A percentile compares a stretch with the other conserved stretches of the same genome.
Evolutionary conservation across 2,888 invertebrate species (phyloP).

Genomic region (Myopa tessellatipennis): DNA sequence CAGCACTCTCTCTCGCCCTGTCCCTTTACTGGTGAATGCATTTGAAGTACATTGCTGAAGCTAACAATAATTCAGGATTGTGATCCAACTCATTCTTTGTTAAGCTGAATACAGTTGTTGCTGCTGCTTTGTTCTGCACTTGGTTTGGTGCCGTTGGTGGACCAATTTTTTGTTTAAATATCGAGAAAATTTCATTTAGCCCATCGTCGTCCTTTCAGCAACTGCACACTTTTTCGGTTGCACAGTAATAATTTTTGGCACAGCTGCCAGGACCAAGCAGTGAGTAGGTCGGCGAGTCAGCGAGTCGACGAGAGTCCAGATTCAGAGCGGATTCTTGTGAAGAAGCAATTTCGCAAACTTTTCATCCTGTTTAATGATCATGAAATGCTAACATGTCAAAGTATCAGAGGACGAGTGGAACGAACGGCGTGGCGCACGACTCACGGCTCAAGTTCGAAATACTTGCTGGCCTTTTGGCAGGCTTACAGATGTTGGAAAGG

Average conservation of each 20-base stretch:
- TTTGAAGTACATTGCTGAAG: neutral
- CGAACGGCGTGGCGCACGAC: neutral
- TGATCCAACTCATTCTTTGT: conserved; percentile 11
- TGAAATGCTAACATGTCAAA: conserved; percentile 29
- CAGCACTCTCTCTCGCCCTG: neutral
- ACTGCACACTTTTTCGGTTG: neutral
- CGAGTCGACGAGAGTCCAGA: neutral
- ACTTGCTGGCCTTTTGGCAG: neutral
- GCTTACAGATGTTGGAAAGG: neutral
- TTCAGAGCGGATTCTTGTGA: neutral
- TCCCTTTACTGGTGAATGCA: neutral
- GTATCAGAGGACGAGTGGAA: conserved; percentile 1
- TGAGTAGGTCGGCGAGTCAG: neutral
- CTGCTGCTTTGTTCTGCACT: neutral
- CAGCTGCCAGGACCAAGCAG: conserved; percentile 1
- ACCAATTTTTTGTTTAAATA: neutral
- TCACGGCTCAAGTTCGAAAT: neutral
- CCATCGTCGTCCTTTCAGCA: conserved; percentile 9
- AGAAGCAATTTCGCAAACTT: conserved; percentile 9
- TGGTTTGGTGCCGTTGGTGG: neutral
- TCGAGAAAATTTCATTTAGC: neutral
- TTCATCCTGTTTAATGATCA: conserved; percentile 34
- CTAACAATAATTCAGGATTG: conserved; percentile 16
- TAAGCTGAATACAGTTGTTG: neutral
- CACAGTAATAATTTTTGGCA: conserved; percentile 13